phyloP scores from a whole-genome alignment of 2,797 vertebrate species.

The Pogoniulus pusillus region DNA sequence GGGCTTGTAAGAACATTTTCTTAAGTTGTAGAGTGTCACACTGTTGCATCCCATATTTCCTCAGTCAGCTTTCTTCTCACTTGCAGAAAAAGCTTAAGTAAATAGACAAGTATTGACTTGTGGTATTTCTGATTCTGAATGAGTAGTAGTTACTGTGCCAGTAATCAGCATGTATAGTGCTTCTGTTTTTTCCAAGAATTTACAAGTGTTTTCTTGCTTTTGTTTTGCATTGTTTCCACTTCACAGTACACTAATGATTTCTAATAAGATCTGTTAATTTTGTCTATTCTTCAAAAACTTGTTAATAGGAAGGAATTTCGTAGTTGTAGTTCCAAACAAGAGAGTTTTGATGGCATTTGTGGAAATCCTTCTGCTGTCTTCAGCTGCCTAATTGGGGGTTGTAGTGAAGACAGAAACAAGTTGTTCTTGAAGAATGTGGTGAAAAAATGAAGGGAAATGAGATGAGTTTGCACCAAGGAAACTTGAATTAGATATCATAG shows the following conservation, averaged over 20 bases:
- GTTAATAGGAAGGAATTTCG: background rate
- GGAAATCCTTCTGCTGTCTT: background rate
- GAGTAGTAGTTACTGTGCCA: background rate
- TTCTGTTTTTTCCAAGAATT: background rate
- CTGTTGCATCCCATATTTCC: background rate
- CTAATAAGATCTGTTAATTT: background rate
- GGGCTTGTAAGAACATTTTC: background rate
- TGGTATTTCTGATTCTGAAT: background rate
- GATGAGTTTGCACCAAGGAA: background rate
- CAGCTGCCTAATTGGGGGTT: background rate
- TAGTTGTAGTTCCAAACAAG: background rate
- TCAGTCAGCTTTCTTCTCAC: background rate
- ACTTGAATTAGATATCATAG: background rate
- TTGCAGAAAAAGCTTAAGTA: background rate
- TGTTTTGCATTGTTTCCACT: background rate
- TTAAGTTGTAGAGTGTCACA: background rate
- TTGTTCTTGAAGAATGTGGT: background rate
- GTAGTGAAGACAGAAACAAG: background rate
- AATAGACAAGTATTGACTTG: background rate
- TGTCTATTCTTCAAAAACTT: background rate
- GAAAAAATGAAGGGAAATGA: background rate
- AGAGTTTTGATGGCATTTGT: background rate
- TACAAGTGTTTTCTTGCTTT: background rate
- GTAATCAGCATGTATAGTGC: background rate
- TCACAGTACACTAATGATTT: background rate